Evolutionary conservation across 2,113 vertebrate genomes (phyloP).

Genomic region (Protobothrops mucrosquamatus): DNA sequence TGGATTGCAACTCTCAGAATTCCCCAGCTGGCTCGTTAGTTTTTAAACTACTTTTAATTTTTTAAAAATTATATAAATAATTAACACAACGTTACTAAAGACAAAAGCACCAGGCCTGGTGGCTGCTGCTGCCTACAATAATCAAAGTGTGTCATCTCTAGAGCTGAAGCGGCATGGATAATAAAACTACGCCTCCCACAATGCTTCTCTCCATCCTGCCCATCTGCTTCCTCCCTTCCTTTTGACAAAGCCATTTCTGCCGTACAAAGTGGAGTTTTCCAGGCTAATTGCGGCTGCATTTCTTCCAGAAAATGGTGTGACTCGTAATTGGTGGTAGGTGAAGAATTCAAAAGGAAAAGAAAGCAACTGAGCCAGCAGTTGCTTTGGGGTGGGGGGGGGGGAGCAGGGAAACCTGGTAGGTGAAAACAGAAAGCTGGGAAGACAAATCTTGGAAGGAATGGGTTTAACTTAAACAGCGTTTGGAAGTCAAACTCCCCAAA

Average conservation of each 20-base stretch:
- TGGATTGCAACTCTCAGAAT: too few relatives aligned
- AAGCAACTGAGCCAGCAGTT: not conserved
- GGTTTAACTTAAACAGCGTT: too few relatives aligned
- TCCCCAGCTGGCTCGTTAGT: not conserved
- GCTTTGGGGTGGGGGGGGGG: not conserved
- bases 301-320: not conserved
- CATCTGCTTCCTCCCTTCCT: not conserved
- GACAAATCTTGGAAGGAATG: not conserved
- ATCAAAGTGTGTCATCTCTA: not conserved
- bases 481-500: not conserved
- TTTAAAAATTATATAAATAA: not conserved
- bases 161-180: not conserved
- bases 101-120: not conserved
- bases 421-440: not conserved
- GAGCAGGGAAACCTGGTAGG: too few relatives aligned
- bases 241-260: not conserved
- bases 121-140: not conserved
- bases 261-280: not conserved
- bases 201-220: not conserved
- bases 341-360: not conserved
- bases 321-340: conserved; percentile 3
- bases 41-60: not conserved
- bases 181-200: conserved; percentile 24
- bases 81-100: not conserved
- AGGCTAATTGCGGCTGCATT: too few relatives aligned